Conservation (phyloP, 2,888 invertebrate species). For the Clanis bilineata region DNA sequence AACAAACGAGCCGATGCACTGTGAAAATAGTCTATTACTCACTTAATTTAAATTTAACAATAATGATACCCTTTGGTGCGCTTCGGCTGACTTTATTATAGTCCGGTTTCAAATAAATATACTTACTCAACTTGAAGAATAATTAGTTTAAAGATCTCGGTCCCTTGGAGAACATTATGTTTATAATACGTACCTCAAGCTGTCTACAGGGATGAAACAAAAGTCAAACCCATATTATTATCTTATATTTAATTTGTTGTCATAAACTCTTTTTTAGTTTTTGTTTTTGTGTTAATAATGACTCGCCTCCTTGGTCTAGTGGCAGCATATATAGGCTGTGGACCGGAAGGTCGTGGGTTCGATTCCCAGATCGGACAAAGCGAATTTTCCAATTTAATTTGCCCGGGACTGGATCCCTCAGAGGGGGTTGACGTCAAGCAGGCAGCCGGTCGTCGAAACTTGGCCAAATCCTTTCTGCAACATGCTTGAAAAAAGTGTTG, state of each 20-base stretch:
- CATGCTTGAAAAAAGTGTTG: no score
- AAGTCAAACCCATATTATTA: neutral
- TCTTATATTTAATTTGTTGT: no score
- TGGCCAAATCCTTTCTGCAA: no score
- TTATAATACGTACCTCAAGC: conserved; percentile 8
- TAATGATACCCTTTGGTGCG: conserved; percentile 1
- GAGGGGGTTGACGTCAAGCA: no score
- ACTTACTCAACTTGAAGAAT: conserved; percentile 18
- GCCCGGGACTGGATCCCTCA: no score
- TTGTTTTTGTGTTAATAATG: no score
- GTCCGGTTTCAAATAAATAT: conserved; percentile 5
- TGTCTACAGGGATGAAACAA: neutral
- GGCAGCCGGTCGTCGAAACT: no score
- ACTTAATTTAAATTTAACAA: conserved; percentile 3
- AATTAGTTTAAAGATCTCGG: conserved; percentile 18
- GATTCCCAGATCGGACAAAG: no score
- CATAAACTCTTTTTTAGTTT: neutral
- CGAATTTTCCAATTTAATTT: no score
- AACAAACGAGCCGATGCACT: neutral
- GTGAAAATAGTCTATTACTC: neutral
- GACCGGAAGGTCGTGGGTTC: no score
- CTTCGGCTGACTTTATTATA: conserved; percentile 15
- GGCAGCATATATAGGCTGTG: no score
- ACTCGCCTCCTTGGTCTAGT: no score
- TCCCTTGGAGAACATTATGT: conserved; percentile 1